phyloP scores from a whole-genome alignment of 2,888 invertebrate species.

The Oscheius sp. region DNA sequence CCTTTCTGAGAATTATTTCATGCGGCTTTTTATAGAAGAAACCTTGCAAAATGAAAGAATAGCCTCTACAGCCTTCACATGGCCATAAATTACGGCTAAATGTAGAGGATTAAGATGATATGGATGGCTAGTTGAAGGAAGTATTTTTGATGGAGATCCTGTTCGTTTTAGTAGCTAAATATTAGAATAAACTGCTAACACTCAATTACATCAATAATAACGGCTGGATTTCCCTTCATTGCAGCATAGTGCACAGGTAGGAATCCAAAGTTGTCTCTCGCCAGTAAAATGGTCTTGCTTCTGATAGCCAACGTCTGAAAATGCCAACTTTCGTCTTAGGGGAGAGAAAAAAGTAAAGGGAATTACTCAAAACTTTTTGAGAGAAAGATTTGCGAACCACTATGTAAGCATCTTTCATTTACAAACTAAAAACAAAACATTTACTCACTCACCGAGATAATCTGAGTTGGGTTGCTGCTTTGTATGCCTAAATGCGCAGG shows the following conservation, averaged over 20 bases:
- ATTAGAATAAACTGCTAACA: neutral
- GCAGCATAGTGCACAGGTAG: conserved; percentile 18
- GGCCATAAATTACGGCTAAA: conserved; percentile 80
- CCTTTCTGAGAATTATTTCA: neutral
- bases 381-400: no score
- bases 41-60: neutral
- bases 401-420: no score
- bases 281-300: neutral
- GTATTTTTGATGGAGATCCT: neutral
- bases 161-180: neutral
- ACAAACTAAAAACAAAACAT: neutral
- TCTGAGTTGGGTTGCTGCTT: neutral
- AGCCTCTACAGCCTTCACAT: neutral
- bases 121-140: neutral
- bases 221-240: neutral
- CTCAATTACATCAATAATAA: neutral
- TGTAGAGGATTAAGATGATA: conserved; percentile 87
- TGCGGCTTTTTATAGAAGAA: neutral
- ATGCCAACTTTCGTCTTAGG: no score
- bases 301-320: neutral
- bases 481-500: conserved; percentile 8
- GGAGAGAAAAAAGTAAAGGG: neutral
- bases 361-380: no score
- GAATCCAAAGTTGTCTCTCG: conserved; percentile 5
- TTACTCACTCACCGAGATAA: neutral